Conservation (phyloP, 37 sponge, comb jelly and placozoan genomes). For the Bolinopsis microptera region DNA sequence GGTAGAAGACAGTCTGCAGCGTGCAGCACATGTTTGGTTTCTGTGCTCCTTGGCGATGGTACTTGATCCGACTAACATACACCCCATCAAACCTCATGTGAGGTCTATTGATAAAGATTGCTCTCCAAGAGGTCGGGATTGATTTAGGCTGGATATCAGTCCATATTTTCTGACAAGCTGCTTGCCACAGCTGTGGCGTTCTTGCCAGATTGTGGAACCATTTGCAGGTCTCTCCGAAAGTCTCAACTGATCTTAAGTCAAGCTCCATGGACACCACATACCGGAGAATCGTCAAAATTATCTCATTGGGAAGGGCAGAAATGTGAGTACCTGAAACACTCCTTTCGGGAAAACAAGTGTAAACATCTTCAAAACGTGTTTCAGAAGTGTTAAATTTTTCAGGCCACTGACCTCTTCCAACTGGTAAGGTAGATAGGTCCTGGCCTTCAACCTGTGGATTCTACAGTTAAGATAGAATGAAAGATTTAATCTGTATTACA, state of each 20-base stretch:
- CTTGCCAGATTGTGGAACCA: conserved; percentile 62
- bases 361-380: not conserved
- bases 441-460: not conserved
- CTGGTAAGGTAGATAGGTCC: not conserved
- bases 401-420: not conserved
- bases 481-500: not conserved
- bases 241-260: conserved; percentile 21
- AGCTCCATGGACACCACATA: conserved; percentile 57
- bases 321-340: not conserved
- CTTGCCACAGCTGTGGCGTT: conserved; percentile 50
- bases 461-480: too few species aligned
- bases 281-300: not conserved
- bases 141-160: not conserved
- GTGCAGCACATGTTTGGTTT: conserved; percentile 41
- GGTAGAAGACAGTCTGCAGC: conserved; percentile 55
- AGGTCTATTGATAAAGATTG: conserved; percentile 40
- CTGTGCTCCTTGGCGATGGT: conserved; percentile 9
- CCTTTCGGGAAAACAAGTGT: not conserved
- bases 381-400: conserved; percentile 14
- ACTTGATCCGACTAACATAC: conserved; percentile 46
- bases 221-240: not conserved
- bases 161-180: conserved; percentile 43
- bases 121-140: not conserved
- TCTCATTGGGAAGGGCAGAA: conserved; percentile 56
- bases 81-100: conserved; percentile 64